Base-by-base conservation (phyloP, 2,113 vertebrate species). In the Sorex fumeus region DNA sequence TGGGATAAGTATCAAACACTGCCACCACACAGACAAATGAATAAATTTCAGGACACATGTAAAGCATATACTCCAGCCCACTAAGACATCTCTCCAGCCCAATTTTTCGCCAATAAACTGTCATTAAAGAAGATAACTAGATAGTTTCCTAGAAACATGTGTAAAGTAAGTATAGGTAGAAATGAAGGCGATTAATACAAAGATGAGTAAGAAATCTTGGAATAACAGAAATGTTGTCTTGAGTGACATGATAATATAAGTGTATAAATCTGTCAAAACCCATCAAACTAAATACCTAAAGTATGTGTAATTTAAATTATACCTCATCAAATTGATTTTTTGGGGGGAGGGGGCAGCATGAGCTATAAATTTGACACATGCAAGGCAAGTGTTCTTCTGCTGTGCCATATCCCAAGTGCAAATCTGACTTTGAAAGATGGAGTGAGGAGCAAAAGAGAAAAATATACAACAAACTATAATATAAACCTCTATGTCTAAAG, bases 251-350 rank as follows among this genome's bases (percentile, higher is more conserved):
- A 75, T 75, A 45, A 84, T 0, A 87, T 23, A 84, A 62, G 23
- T 78, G 19, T 80, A 75, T 30, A 45, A 0, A 66, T 47, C 57
- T 91, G 21, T 81, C 64, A 91, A 92, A 94, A 87, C 3, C 28
- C 45, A 94, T 50, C 36, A 80, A 53, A 90, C 30, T 84, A 4
- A 81, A 84, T 4, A 77, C 34, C 84, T 88, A 72, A 75, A 74
- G 28, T 75, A 1, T 90, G 30, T 84, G 7, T 0, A 94, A 13
- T 76, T 86, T 66, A 47, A 93, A 28, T 76, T 85, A 90, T 66
- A 81, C 7, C 40, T 90, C 70, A 81, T 83, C 69, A 94, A 92
- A 62, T 16, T 72, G 34, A 90, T 74, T 72, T 71, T 71, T 50
- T 50, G 13, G 9, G 57, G 57, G 57, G 57, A 3, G 15, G 53